phyloP scores from a whole-genome alignment of 2,113 vertebrate genomes.

The Oenanthe oenanthe region DNA sequence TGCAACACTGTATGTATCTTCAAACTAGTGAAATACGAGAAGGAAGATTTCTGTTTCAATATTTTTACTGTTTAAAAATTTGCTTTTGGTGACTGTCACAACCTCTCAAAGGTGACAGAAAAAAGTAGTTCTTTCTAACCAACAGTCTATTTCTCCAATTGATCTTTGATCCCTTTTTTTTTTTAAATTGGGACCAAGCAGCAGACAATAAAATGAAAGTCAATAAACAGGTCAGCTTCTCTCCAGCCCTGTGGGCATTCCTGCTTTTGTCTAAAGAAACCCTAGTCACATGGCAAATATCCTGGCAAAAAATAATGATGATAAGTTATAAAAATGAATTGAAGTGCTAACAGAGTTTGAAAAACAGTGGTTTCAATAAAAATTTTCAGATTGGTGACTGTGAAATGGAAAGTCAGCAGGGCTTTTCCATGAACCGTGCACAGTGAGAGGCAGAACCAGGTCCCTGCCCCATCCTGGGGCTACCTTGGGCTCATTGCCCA shows the following conservation, averaged over 20 bases:
- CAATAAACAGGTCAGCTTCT: conserved; percentile 17
- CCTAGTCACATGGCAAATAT: neutral
- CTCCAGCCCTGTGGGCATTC: neutral
- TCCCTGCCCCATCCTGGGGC: fast-evolving
- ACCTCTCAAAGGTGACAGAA: neutral
- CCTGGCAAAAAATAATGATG: neutral
- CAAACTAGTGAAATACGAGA: neutral
- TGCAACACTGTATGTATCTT: neutral
- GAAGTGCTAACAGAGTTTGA: neutral
- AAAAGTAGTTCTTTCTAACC: neutral
- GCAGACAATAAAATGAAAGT: conserved; percentile 1
- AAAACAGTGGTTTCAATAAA: neutral
- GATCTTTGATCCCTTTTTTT: neutral
- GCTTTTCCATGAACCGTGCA: neutral
- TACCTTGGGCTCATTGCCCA: neutral
- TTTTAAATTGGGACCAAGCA: neutral
- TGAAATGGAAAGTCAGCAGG: neutral
- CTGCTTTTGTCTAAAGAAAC: neutral
- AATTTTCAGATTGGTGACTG: neutral
- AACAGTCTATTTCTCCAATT: neutral
- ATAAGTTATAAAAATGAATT: neutral
- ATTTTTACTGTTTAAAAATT: neutral
- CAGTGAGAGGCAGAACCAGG: neutral
- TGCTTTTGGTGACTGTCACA: neutral
- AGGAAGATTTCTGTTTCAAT: neutral